These are phyloP conservation scores for Diplodus sargus DNA, from an alignment of 2,797 vertebrate genomes.

Conservation along the genomic window DNA sequence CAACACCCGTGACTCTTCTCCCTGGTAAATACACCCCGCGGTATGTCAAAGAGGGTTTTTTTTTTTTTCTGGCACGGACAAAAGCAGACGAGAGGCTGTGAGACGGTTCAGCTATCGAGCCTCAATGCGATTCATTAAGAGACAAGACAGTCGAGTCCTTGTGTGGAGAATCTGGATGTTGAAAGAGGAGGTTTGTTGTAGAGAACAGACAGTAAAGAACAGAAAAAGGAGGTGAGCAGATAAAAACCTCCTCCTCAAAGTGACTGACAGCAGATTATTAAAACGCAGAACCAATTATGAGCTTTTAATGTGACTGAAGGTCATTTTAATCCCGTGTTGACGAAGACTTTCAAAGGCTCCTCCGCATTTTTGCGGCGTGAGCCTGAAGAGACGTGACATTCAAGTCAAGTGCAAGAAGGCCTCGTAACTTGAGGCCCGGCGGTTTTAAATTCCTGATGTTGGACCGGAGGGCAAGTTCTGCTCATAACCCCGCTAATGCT, in stretches of 20 bases:
- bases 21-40: conserved; percentile 6
- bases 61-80: conserved; percentile 39
- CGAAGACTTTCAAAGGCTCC: not conserved
- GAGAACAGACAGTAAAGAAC: not conserved
- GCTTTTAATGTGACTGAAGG: conserved; percentile 12
- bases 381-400: conserved; percentile 45
- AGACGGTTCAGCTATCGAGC: conserved; percentile 18
- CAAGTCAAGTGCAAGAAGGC: conserved; percentile 23
- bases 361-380: conserved; percentile 30
- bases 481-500: conserved; percentile 15
- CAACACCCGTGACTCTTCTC: conserved; percentile 38
- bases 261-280: conserved; percentile 40
- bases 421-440: conserved; percentile 26
- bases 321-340: not conserved
- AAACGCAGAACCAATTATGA: conserved; percentile 19
- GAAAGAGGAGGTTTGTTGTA: conserved; percentile 44
- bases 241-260: not conserved
- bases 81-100: conserved; percentile 52
- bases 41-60: conserved; percentile 51
- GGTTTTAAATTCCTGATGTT: conserved; percentile 56
- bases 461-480: conserved; percentile 19
- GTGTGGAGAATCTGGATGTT: conserved; percentile 16
- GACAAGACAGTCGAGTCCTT: conserved; percentile 57
- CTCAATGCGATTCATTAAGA: conserved; percentile 51
- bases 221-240: not conserved